Percentiles rank a stretch among this genome's conserved stretches.
phyloP scores from a whole-genome alignment of 2,888 invertebrate species.

The Apeira syringaria region DNA sequence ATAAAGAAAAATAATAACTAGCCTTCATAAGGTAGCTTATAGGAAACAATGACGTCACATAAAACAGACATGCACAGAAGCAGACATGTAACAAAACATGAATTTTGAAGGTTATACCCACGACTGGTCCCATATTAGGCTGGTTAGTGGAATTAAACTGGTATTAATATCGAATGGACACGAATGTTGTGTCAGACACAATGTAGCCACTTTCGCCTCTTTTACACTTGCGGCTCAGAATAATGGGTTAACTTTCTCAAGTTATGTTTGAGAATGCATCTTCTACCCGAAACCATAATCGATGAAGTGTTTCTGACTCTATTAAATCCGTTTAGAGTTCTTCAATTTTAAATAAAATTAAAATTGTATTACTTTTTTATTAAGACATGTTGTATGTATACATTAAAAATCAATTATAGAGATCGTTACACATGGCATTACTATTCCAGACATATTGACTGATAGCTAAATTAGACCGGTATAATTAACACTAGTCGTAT shows the following conservation, averaged over 20 bases:
- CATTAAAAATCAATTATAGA: too few species aligned
- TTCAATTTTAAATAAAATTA: too few species aligned
- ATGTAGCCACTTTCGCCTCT: conserved; percentile 47
- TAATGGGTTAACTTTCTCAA: conserved; percentile 18
- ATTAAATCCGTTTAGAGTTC: too few species aligned
- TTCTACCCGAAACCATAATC: too few species aligned
- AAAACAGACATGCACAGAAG: conserved; percentile 67
- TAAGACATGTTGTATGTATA: too few species aligned
- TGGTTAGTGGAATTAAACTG: conserved; percentile 45
- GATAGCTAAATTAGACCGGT: too few species aligned
- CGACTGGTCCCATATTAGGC: conserved; percentile 46
- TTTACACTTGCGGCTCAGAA: conserved; percentile 36
- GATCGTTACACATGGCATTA: too few species aligned
- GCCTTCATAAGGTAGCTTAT: conserved; percentile 15
- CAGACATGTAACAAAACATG: conserved; percentile 55
- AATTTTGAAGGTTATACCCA: conserved; percentile 42
- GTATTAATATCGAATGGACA: conserved; percentile 33
- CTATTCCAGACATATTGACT: too few species aligned
- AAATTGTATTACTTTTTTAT: too few species aligned
- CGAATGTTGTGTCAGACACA: conserved; percentile 36
- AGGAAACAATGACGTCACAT: conserved; percentile 42
- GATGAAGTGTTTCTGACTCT: too few species aligned
- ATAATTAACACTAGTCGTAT: too few species aligned
- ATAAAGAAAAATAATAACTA: conserved; percentile 15
- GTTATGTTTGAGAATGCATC: too few species aligned